Evolutionary conservation across 2,797 vertebrate genomes (phyloP), one percentile per base, ranked within the genome.

Genomic region (Leucoraja ocellata): DNA sequence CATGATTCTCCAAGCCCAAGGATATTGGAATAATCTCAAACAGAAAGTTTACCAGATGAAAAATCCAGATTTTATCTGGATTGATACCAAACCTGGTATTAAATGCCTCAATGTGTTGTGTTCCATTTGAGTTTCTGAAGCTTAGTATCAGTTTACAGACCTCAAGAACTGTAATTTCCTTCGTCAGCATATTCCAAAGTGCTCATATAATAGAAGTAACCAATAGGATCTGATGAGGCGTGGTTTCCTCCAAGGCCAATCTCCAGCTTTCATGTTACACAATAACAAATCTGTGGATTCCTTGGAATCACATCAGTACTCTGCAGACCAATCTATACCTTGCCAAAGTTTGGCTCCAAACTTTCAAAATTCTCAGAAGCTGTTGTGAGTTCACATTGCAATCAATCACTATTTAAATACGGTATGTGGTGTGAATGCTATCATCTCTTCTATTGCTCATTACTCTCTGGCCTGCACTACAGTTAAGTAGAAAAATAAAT

Each of bases 51-150:
- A 88, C 16, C 54, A 84, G 23, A 7, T 86, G 28, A 86, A 86
- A 86, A 61, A 86, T 86, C 83, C 84, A 88, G 84, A 32, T 32
- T 88, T 68, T 63, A n/a, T 68, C 84, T 88, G 84, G 61, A 88
- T 63, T 68, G 7, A 36, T 32, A 36, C 63, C 84, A 88, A 68
- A 32, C n/a, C 63, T 88, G 63, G 68, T n/a, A 88, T 36, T 68
- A 5, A 36, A 32, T n/a, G n/a, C 7, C 84, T 36, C 61, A 88
- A 63, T 68, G n/a, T 88, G 28, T 14, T 63, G 65, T 65, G 63
- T 68, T 68, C 61, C 84, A 36, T 88, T 36, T 32, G 36, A 88
- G 8, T 2, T 21, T 36, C 61, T 36, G 36, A 88, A 65, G 13
- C 36, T 88, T 88, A 16, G 16, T 14, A 68, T 36, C 61, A 65